Evolutionary conservation across 2,888 invertebrate species (phyloP), one percentile per base, ranked within the genome.

Genomic region (Trichopria drosophilae): DNA sequence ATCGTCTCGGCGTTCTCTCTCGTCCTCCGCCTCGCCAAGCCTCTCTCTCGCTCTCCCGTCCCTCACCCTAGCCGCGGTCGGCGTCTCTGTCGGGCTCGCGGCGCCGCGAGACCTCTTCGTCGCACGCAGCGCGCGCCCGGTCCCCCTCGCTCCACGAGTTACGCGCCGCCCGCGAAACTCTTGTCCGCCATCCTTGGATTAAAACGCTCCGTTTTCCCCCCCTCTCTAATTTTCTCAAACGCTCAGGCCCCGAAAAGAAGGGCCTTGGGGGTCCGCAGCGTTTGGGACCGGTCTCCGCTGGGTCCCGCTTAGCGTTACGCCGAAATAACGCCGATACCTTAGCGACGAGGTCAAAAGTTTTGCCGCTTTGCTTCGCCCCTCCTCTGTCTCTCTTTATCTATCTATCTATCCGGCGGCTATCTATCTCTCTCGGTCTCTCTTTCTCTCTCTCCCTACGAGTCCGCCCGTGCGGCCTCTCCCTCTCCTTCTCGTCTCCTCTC

Each of bases 1-100:
- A 69, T 71, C 71, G 71, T 71, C 70, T 70, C 70, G 57, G 60
- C 43, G 49, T 35, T 29, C 44, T 32, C 50, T 40, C 45, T 40
- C 41, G 45, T 50, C 44, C 50, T 58, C 58, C 47, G 42, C 48
- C 53, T 55, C 53, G 31, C 56, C 1, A 29, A 24, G 29, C 28
- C 40, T 29, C 52, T 24, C 44, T 45, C 57, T 35, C 29, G 13
- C 19, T 24, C 55, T 49, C 49, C 45, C 49, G 31, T 47, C 44
- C 34, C 15, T 5, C 29, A 10, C 13, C 12, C 44, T 9, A 19
- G 16, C 35, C 24, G 12, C 36, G 24, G 6, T 22, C 13, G n/a
- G 19, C 39, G 36, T 45, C 26, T 36, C 22, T 31, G 16, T 35
- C 23, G 7, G n/a, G 18, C 29, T 22, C 39, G 37, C 34, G 37